phyloP scores from a whole-genome alignment of 2,113 vertebrate genomes.

The Perccottus glenii region DNA sequence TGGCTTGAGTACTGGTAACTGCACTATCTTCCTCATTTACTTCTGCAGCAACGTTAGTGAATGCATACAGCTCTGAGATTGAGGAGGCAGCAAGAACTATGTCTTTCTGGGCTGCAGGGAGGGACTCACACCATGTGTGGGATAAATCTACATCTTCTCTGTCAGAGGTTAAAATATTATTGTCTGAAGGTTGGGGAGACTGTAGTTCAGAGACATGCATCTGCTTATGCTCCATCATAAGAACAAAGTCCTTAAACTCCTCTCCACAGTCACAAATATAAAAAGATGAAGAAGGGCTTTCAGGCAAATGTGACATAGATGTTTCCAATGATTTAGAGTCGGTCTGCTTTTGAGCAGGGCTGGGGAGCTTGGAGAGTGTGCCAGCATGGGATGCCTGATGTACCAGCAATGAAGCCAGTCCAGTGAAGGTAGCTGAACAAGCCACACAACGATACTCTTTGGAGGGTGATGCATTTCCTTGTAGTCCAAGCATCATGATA shows the following conservation, averaged over 20 bases:
- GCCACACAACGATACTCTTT: constrained; percentile 80
- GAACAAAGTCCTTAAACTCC: constrained; percentile 65
- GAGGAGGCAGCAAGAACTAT: constrained; percentile 38
- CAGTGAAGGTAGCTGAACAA: constrained; percentile 77
- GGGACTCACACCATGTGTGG: constrained; percentile 15
- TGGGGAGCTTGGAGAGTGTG: constrained; percentile 34
- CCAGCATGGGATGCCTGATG: constrained; percentile 72
- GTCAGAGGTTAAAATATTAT: constrained; percentile 17
- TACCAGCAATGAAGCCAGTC: constrained; percentile 77
- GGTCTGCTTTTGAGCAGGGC: constrained; percentile 34
- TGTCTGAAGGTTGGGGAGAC: constrained; percentile 23
- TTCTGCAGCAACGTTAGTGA: constrained; percentile 28
- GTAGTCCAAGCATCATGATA: constrained; percentile 77
- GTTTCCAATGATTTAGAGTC: constrained; percentile 35
- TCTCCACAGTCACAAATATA: constrained; percentile 75
- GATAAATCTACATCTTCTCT: constrained; percentile 15
- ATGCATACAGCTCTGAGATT: constrained; percentile 41
- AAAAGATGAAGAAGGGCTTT: constrained; percentile 50
- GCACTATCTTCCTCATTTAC: constrained; percentile 32
- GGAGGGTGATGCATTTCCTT: constrained; percentile 67
- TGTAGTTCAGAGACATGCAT: constrained; percentile 54
- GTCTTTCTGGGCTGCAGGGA: constrained; percentile 20
- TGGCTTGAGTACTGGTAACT: constrained; percentile 37
- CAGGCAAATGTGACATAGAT: constrained; percentile 15
- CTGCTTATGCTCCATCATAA: constrained; percentile 72